Percentiles rank a stretch among this genome's conserved stretches.
Evolutionary conservation across 2,888 invertebrate genomes (phyloP).

Genomic region (Thera britannica): DNA sequence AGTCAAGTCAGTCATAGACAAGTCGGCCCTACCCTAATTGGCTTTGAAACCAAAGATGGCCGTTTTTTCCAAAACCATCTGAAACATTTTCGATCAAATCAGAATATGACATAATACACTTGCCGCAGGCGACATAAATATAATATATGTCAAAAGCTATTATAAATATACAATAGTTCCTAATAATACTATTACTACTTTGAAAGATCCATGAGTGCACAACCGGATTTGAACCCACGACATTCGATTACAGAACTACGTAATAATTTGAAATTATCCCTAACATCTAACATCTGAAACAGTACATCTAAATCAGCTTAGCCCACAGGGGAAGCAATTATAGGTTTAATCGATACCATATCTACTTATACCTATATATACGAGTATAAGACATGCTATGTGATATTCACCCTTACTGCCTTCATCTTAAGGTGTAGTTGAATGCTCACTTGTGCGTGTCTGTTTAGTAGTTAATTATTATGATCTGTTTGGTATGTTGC

Average conservation of each 20-base stretch:
- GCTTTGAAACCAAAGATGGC: too few relatives aligned
- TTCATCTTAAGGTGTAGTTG: constrained; percentile 9
- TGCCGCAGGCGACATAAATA: too few relatives aligned
- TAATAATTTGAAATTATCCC: background rate
- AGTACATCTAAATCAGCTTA: constrained; percentile 31
- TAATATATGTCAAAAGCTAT: too few relatives aligned
- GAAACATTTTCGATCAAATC: too few relatives aligned
- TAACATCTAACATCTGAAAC: background rate
- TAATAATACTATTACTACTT: too few relatives aligned
- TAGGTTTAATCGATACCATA: constrained; percentile 29
- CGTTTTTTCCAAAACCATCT: too few relatives aligned
- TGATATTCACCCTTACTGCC: constrained; percentile 6
- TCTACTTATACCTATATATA: constrained; percentile 4
- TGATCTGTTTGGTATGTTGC: constrained; percentile 59
- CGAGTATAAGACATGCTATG: background rate
- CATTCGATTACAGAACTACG: background rate
- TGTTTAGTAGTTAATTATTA: constrained; percentile 65
- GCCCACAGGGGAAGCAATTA: constrained; percentile 29
- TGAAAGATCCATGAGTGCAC: too few relatives aligned
- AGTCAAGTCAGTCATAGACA: too few relatives aligned
- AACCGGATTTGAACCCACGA: too few relatives aligned
- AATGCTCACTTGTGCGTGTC: constrained; percentile 49
- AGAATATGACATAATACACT: too few relatives aligned
- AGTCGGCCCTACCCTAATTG: too few relatives aligned
- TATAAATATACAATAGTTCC: too few relatives aligned